Conservation (phyloP, 35 echinoderm and acorn worm species). For the Ophioderma brevispina region DNA sequence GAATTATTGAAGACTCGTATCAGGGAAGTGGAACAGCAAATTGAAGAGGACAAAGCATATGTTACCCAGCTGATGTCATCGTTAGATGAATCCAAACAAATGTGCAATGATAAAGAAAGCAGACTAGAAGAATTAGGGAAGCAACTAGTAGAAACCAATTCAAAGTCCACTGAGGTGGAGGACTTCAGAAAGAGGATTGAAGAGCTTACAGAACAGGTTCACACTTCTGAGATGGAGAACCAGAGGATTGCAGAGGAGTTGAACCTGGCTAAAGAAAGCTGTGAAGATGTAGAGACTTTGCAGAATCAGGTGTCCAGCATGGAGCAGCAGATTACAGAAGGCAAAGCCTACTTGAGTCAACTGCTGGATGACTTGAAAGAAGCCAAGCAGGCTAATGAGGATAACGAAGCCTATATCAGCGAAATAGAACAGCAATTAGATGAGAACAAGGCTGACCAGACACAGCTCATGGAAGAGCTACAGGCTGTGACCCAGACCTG, state of each 20-base stretch:
- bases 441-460: too few species aligned
- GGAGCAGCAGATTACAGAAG: background rate
- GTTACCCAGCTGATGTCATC: too few species aligned
- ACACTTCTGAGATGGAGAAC: background rate
- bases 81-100: too few species aligned
- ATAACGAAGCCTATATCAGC: background rate
- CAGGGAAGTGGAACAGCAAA: background rate
- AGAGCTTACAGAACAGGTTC: background rate
- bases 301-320: background rate
- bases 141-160: too few species aligned
- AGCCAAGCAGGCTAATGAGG: background rate
- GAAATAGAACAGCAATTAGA: too few species aligned
- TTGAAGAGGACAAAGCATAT: background rate
- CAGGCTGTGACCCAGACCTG: too few species aligned
- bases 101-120: too few species aligned
- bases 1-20: background rate
- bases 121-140: too few species aligned
- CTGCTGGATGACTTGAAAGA: background rate
- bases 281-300: background rate
- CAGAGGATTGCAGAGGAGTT: background rate
- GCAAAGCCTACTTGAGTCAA: background rate
- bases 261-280: background rate
- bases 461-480: too few species aligned
- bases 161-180: background rate
- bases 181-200: background rate